Percentiles rank a stretch among this genome's conserved stretches.
Conservation (phyloP, 1,140 invertebrate genomes). For the Cephus cinctus region DNA sequence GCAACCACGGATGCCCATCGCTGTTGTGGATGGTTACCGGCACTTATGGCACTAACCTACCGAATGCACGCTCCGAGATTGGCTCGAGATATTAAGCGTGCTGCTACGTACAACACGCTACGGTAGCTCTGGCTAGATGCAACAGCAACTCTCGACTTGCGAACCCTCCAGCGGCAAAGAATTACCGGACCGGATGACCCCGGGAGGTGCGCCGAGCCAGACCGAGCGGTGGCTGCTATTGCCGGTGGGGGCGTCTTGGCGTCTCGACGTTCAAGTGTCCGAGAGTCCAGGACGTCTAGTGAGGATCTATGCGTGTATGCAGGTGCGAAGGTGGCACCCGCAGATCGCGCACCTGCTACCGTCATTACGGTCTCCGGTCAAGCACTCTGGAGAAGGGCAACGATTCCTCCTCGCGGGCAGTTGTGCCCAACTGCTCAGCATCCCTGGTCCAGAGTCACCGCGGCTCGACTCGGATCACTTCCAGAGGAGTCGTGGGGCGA, state of each 20-base stretch:
- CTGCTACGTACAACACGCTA: slow-evolving; percentile 19
- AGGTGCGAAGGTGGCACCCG: slow-evolving; percentile 15
- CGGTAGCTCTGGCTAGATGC: slow-evolving; percentile 7
- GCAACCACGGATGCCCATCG: slow-evolving; percentile 2
- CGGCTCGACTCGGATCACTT: too few species aligned
- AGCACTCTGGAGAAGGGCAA: too few species aligned
- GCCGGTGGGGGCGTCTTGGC: not conserved
- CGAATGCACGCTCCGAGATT: slow-evolving; percentile 47
- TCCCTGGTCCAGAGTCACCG: too few species aligned
- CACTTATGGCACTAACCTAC: slow-evolving; percentile 45
- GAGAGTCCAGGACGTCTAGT: slow-evolving; percentile 7
- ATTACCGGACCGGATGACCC: not conserved
- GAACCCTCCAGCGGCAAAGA: too few species aligned
- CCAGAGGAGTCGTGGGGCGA: too few species aligned
- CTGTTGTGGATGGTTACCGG: slow-evolving; percentile 30
- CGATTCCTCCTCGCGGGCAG: too few species aligned
- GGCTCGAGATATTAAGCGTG: slow-evolving; percentile 48
- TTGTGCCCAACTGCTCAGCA: too few species aligned
- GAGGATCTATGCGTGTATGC: too few species aligned
- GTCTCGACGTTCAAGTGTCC: slow-evolving; percentile 8
- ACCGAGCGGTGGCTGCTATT: not conserved
- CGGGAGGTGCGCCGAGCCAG: slow-evolving; percentile 1
- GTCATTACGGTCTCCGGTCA: slow-evolving; percentile 15
- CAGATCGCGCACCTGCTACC: slow-evolving; percentile 12
- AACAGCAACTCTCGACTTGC: too few species aligned